Evolutionary conservation across 2,888 invertebrate species (phyloP).

Genomic region (Nomada flava): DNA sequence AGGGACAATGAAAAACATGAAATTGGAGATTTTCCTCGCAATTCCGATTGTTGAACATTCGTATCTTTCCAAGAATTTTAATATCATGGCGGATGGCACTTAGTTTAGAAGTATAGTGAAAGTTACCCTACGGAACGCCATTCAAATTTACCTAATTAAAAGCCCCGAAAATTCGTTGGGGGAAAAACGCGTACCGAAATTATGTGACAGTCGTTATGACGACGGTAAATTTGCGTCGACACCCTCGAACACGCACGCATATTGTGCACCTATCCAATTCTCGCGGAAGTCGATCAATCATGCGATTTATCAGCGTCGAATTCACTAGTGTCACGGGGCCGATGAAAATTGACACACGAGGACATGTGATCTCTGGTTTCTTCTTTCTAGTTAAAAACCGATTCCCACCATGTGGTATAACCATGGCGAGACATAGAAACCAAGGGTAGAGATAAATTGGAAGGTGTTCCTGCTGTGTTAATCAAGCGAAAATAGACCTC

Average conservation of each 20-base stretch:
- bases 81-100: too few relatives aligned
- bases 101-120: too few relatives aligned
- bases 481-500: conserved; percentile 46
- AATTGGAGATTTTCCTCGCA: too few relatives aligned
- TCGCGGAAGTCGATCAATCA: conserved; percentile 31
- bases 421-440: conserved; percentile 26
- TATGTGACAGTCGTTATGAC: neutral
- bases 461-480: conserved; percentile 48
- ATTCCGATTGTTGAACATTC: too few relatives aligned
- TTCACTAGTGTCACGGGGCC: conserved; percentile 1
- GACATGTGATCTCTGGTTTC: conserved; percentile 41
- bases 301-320: conserved; percentile 40
- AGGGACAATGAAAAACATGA: too few relatives aligned
- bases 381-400: conserved; percentile 40
- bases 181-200: neutral
- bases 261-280: conserved; percentile 10
- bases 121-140: too few relatives aligned
- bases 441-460: conserved; percentile 58
- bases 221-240: conserved; percentile 4
- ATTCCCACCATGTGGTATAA: neutral
- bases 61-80: too few relatives aligned
- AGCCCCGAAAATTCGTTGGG: too few relatives aligned
- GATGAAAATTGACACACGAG: conserved; percentile 46
- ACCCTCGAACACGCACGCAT: neutral
- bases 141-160: too few relatives aligned